Evolutionary conservation across 2,888 invertebrate species (phyloP).

Genomic region (Eilema caniola): DNA sequence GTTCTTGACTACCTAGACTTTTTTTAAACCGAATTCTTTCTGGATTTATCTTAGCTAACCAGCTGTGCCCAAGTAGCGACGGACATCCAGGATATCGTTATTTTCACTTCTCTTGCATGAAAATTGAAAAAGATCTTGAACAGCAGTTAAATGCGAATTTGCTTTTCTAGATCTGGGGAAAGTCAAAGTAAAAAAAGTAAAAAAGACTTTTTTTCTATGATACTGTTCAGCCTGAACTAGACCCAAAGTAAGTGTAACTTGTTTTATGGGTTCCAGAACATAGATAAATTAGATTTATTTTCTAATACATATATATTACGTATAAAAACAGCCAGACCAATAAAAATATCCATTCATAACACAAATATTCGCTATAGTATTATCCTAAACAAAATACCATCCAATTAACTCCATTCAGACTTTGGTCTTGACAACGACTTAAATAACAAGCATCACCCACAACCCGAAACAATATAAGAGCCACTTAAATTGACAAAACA

Average conservation of each 20-base stretch:
- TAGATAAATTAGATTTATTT: background rate
- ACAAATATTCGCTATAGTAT: background rate
- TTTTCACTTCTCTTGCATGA: too few species aligned
- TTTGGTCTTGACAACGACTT: background rate
- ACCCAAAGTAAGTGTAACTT: background rate
- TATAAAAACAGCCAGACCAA: background rate
- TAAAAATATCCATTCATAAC: background rate
- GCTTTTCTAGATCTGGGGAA: too few species aligned
- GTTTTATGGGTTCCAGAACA: too few species aligned
- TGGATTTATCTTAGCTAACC: too few species aligned
- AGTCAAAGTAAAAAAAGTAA: too few species aligned
- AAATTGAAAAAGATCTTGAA: too few species aligned
- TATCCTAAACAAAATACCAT: background rate
- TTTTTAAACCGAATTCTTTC: too few species aligned
- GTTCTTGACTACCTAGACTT: too few species aligned
- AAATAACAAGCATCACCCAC: background rate
- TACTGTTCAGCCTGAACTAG: background rate
- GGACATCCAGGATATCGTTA: too few species aligned
- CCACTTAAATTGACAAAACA: slow-evolving; percentile 28
- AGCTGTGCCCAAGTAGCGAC: too few species aligned
- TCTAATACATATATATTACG: background rate
- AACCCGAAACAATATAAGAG: slow-evolving; percentile 1
- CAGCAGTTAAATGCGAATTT: too few species aligned
- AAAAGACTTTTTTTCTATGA: too few species aligned
- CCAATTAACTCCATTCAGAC: background rate